Percentiles rank a stretch among this genome's conserved stretches.
These are phyloP conservation scores for Tipula unca DNA, from an alignment of 2,888 invertebrate species.

Conservation along the genomic window DNA sequence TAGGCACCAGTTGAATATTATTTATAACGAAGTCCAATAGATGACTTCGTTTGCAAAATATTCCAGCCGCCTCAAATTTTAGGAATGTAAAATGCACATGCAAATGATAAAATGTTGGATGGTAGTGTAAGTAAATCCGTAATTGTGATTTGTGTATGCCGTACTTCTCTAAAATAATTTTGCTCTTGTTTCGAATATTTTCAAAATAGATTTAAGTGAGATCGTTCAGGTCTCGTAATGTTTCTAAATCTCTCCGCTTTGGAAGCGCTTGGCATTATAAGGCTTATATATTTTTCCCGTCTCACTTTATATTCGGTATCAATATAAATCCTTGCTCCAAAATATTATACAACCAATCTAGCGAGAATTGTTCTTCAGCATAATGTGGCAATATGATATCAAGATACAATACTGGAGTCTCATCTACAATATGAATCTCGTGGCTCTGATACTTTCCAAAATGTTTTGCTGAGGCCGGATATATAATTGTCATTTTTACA, in stretches of 20 bases:
- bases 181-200: conserved; percentile 68
- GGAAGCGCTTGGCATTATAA: conserved; percentile 80
- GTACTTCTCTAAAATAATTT: conserved; percentile 69
- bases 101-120: conserved; percentile 93
- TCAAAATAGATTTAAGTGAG: too few species aligned
- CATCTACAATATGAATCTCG: conserved; percentile 65
- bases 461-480: conserved; percentile 90
- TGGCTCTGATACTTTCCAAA: conserved; percentile 77
- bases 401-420: conserved; percentile 75
- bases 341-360: conserved; percentile 97
- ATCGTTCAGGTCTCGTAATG: conserved; percentile 75
- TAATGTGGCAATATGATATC: conserved; percentile 71
- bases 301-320: conserved; percentile 95
- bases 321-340: conserved; percentile 81
- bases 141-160: conserved; percentile 59
- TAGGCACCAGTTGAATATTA: conserved; percentile 72
- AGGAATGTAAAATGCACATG: conserved; percentile 88
- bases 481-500: conserved; percentile 80
- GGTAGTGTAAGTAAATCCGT: conserved; percentile 86
- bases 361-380: conserved; percentile 60
- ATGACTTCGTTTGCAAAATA: conserved; percentile 78
- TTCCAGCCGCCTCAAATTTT: conserved; percentile 71
- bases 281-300: conserved; percentile 63
- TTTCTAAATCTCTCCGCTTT: conserved; percentile 63
- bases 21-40: conserved; percentile 79